A percentile compares a stretch with the other conserved stretches of the same genome.
Conservation (phyloP, 2,888 invertebrate species). For the Athrips mouffetella region DNA sequence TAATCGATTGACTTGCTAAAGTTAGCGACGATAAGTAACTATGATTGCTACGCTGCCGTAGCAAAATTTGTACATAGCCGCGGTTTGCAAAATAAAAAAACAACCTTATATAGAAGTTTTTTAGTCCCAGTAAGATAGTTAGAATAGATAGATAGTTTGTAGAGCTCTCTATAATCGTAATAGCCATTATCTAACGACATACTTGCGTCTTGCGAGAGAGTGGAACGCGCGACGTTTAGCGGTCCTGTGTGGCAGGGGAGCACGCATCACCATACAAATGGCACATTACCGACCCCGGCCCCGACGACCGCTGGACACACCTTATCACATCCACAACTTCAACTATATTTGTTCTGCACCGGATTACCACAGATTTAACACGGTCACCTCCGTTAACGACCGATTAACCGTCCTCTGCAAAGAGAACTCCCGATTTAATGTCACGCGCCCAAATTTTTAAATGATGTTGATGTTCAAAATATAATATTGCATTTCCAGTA, state of each 20-base stretch:
- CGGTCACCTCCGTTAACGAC: slow-evolving; percentile 65
- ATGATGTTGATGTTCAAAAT: slow-evolving; percentile 22
- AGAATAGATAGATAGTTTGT: too few species aligned
- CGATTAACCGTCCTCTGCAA: slow-evolving; percentile 72
- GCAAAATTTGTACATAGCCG: too few species aligned
- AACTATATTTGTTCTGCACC: slow-evolving; percentile 74
- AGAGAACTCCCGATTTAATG: slow-evolving; percentile 67
- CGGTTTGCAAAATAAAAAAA: too few species aligned
- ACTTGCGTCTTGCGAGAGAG: slow-evolving; percentile 26
- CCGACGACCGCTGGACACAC: slow-evolving; percentile 53
- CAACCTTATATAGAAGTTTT: too few species aligned
- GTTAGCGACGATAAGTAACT: too few species aligned
- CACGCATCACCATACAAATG: slow-evolving; percentile 75
- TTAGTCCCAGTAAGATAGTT: too few species aligned
- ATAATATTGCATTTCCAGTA: too few species aligned
- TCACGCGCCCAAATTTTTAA: slow-evolving; percentile 47
- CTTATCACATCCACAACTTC: slow-evolving; percentile 55
- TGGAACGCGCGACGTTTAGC: slow-evolving; percentile 17
- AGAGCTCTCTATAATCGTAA: too few species aligned
- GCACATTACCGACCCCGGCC: slow-evolving; percentile 64
- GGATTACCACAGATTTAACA: slow-evolving; percentile 75
- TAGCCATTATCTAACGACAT: slow-evolving; percentile 15
- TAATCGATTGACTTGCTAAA: too few species aligned
- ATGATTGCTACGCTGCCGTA: background rate
- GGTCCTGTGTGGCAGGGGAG: slow-evolving; percentile 25